Evolutionary conservation across 92 coral and sea anemone genomes (phyloP), one percentile per base, ranked within the genome.

Genomic region (Porites divaricata): DNA sequence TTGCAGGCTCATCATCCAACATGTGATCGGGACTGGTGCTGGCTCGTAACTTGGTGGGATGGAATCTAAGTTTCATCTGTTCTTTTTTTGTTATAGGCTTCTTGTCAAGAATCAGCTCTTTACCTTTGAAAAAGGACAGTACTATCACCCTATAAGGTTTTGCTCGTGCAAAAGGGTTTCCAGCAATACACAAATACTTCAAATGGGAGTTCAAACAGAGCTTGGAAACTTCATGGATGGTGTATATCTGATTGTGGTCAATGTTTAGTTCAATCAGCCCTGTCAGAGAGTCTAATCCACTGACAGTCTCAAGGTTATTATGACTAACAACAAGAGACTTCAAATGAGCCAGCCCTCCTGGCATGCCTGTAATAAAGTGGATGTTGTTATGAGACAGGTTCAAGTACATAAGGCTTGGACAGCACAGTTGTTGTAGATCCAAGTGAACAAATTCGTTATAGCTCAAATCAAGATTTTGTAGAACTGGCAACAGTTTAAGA

Each of bases 221-320:
- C 84, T 93, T 92, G 26, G 86, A 90, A 15, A 96, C 76, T 80
- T 96, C 99, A 69, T 86, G 89, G 51, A 90, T 68, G 53, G 45
- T 70, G 57, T 78, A 84, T 9, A 96, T 56, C 50, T 89, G 93
- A 72, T 96, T 96, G 50, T 73, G 13, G 6, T 89, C 72, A 15
- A 95, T 83, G 81, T 95, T 91, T 51, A 96, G 88, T 79, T 96
- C 98, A 77, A 94, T 93, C 16, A 96, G 87, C 24, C 99, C 99
- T 51, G 84, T 81, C 10, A 96, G 83, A 56, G 93, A 92, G 50
- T 89, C 96, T 23, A 96, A 78, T 1, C 96, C 96, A 25, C 82
- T 87, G 21, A 96, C 89, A 24, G 85, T 85, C 83, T 96, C 96
- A 12, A 96, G 87, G 24, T 86, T 91, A 81, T 96, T 96, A 76